phyloP scores from a whole-genome alignment of 2,113 vertebrate genomes.

The Gila orcuttii region DNA sequence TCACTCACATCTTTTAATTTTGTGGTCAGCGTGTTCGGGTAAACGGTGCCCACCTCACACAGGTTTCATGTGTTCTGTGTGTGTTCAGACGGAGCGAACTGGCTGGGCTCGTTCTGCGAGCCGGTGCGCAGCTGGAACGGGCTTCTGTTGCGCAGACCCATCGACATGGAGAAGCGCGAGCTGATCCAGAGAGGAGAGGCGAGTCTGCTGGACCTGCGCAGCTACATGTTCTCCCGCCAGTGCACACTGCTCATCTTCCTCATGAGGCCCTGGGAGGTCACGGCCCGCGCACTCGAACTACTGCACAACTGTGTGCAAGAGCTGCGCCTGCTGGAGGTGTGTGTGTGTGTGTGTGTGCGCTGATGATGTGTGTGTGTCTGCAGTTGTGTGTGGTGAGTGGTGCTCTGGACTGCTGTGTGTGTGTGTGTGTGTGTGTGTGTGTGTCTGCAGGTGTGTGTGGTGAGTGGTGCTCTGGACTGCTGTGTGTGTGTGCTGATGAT shows the following conservation, averaged over 20 bases:
- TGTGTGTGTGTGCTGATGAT: no score
- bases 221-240: slow-evolving; percentile 97
- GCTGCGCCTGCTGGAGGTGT: slow-evolving; percentile 90
- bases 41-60: no score
- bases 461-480: no score
- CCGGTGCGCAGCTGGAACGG: slow-evolving; percentile 94
- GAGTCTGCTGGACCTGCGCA: slow-evolving; percentile 91
- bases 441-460: no score
- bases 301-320: slow-evolving; percentile 98
- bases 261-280: slow-evolving; percentile 96
- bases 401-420: no score
- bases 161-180: slow-evolving; percentile 97
- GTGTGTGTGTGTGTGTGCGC: background rate
- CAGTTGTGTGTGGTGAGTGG: no score
- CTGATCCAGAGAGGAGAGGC: slow-evolving; percentile 90
- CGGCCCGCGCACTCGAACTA: slow-evolving; percentile 90
- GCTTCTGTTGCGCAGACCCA: slow-evolving; percentile 89
- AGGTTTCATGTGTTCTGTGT: background rate
- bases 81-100: slow-evolving; percentile 91
- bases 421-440: no score
- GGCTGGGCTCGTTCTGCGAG: slow-evolving; percentile 95
- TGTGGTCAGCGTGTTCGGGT: background rate
- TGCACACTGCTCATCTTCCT: slow-evolving; percentile 96
- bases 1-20: background rate
- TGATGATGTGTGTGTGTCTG: no score